These are phyloP conservation scores for Reinhardtius hippoglossoides DNA, from an alignment of 2,113 vertebrate genomes.

Conservation along the genomic window DNA sequence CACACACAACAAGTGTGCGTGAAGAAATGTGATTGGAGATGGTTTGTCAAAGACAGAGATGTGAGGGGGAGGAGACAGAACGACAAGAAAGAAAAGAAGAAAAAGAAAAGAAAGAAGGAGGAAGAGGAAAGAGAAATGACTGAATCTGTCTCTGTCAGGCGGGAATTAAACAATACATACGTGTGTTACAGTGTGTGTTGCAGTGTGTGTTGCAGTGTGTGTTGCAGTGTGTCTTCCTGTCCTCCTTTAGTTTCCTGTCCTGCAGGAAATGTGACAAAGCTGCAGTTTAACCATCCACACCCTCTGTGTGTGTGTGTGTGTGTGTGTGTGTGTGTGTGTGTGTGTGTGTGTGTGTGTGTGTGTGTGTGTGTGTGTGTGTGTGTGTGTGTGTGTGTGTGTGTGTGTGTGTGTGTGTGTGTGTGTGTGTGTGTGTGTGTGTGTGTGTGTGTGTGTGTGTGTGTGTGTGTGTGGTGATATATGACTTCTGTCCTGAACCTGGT, in stretches of 20 bases:
- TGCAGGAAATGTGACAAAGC: slow-evolving; percentile 60
- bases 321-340: slow-evolving; percentile 17
- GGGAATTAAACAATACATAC: slow-evolving; percentile 19
- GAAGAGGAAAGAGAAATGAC: not conserved
- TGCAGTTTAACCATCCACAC: slow-evolving; percentile 44
- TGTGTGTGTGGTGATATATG: slow-evolving; percentile 44
- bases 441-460: slow-evolving; percentile 8
- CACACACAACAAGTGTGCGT: slow-evolving; percentile 16
- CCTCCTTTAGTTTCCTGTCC: slow-evolving; percentile 60
- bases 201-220: slow-evolving; percentile 8
- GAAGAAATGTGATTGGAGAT: slow-evolving; percentile 65
- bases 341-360: slow-evolving; percentile 18
- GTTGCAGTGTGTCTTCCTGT: slow-evolving; percentile 33
- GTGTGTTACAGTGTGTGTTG: slow-evolving; percentile 1
- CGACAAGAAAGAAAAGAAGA: not conserved
- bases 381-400: slow-evolving; percentile 12
- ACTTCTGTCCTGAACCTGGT: slow-evolving; percentile 53
- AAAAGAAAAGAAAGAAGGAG: not conserved
- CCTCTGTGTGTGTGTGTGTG: slow-evolving; percentile 31
- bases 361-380: slow-evolving; percentile 27
- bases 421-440: slow-evolving; percentile 7
- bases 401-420: slow-evolving; percentile 6
- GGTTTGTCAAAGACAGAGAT: slow-evolving; percentile 40
- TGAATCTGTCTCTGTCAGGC: slow-evolving; percentile 18
- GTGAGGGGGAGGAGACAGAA: slow-evolving; percentile 26